Evolutionary conservation across 2,888 invertebrate species (phyloP), one percentile per base, ranked within the genome.

Genomic region (Polyommatus iphigenia): DNA sequence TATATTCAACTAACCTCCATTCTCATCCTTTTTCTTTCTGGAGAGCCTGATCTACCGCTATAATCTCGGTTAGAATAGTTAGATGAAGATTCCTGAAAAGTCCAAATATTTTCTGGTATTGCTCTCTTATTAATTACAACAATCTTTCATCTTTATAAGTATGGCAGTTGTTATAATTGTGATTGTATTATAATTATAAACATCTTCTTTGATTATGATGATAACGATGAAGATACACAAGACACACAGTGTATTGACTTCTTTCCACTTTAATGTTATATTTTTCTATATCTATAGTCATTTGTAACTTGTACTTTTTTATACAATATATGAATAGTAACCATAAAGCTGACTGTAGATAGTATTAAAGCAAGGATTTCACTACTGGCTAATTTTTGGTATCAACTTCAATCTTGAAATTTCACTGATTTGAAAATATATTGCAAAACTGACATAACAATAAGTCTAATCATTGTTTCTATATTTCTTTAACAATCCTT

Each of bases 11-110:
- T 89, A 84, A 95, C 95, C 94, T 96, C 96, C 83, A 95, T 91
- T 85, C 95, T 95, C 89, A 95, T 93, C 87, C 96, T 91, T 87
- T 96, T 96, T 79, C 96, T 92, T 76, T 96, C 96, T 75, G 96
- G 96, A 78, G 96, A 96, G 80, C 95, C 94, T 81, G 95, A 92
- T 80, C 95, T 91, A 80, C 92, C 90, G 82, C 94, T 93, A 87
- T 95, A 95, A 79, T 95, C 95, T 80, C 95, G 91, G 81, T 89
- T 92, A 77, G 94, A 92, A 86, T 94, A 94, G 82, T 90, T 92
- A 83, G 92, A 91, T 80, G 94, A 89, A 82, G 87, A 86, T 81
- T 95, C 94, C 94, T 94, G 84, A 79, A 88, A 85, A 83, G 54
- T 67, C 67, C 62, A 67, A 67, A 67, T 67, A 67, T 67, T 29